phyloP scores from a whole-genome alignment of 2,113 vertebrate genomes.

The Xenopus laevis region DNA sequence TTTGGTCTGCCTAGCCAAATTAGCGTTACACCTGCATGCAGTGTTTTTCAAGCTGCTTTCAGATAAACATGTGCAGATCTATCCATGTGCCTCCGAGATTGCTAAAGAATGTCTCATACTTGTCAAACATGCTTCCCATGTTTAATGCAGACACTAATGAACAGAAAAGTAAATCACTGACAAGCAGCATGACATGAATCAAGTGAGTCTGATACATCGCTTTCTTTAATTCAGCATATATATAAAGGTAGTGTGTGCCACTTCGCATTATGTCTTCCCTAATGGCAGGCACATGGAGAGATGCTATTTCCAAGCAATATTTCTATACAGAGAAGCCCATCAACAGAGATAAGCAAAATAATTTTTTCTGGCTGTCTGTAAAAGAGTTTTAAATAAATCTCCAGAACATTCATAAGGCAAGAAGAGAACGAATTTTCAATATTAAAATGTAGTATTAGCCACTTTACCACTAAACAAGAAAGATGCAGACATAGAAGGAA shows the following conservation, averaged over 20 bases:
- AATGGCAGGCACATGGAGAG: background rate
- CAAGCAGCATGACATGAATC: constrained; percentile 12
- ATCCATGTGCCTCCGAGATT: no score
- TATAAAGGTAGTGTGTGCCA: background rate
- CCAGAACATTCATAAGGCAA: constrained; percentile 1
- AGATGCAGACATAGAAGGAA: no score
- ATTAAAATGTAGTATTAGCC: background rate
- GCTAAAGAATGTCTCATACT: background rate
- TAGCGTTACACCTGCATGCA: no score
- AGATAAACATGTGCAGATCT: no score
- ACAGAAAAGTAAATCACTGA: constrained; percentile 1
- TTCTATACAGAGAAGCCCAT: background rate
- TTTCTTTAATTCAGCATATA: constrained; percentile 5
- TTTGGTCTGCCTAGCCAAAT: no score
- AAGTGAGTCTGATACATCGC: constrained; percentile 3
- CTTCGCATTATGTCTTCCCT: background rate
- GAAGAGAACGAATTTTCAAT: background rate
- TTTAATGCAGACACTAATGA: background rate
- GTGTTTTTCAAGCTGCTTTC: no score
- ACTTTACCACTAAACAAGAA: no score
- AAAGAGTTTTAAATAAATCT: background rate
- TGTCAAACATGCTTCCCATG: background rate
- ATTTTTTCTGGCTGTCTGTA: constrained; percentile 1
- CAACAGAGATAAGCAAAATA: constrained; percentile 6
- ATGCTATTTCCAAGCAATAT: constrained; percentile 5